Percentiles rank a stretch among this genome's conserved stretches.
phyloP scores from a whole-genome alignment of 2,113 vertebrate genomes.

The Amazona vittata region DNA sequence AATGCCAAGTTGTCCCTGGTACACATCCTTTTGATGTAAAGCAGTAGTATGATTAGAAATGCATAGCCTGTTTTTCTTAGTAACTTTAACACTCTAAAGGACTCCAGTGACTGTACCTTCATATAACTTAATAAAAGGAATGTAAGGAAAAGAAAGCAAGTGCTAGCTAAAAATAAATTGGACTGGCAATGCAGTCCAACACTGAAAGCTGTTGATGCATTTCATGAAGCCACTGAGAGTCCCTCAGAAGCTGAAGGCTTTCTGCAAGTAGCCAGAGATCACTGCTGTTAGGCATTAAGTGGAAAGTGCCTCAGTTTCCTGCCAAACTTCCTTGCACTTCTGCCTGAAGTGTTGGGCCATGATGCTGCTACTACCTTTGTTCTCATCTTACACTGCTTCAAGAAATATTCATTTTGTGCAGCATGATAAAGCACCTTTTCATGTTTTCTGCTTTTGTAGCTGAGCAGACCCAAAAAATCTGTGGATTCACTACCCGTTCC shows the following conservation, averaged over 20 bases:
- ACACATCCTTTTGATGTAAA: neutral
- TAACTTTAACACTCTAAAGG: neutral
- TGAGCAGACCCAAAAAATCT: neutral
- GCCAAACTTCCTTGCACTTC: neutral
- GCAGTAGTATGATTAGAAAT: neutral
- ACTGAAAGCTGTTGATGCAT: neutral
- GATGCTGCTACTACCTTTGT: neutral
- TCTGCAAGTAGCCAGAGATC: neutral
- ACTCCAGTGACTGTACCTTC: neutral
- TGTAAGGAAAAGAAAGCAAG: slow-evolving; percentile 1
- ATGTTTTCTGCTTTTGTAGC: neutral
- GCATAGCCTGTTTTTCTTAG: neutral
- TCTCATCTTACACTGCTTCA: neutral
- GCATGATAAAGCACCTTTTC: neutral
- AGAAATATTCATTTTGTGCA: neutral
- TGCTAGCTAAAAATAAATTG: slow-evolving; percentile 25
- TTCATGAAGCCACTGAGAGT: neutral
- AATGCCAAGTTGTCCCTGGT: neutral
- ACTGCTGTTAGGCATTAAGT: neutral
- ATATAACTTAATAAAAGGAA: neutral
- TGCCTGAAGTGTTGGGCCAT: neutral
- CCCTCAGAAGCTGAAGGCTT: neutral
- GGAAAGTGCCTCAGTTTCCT: neutral
- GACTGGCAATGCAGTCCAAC: neutral
- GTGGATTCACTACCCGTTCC: neutral